Percentiles rank a stretch among this genome's conserved stretches.
phyloP scores from a whole-genome alignment of 2,113 vertebrate genomes.

The Chloroceryle aenea region DNA sequence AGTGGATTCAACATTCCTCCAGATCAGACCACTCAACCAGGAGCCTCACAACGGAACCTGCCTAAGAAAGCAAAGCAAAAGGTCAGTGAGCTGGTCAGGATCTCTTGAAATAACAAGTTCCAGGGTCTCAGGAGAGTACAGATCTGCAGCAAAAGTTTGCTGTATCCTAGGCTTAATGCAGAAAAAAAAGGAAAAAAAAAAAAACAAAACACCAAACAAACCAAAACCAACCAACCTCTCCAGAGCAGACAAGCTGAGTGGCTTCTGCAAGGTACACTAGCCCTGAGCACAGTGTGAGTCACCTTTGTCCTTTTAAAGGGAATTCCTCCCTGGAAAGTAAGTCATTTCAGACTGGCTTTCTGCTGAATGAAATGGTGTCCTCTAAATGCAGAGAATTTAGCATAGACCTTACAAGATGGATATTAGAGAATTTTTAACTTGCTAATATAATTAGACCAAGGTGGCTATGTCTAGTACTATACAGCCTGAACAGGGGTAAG shows the following conservation, averaged over 20 bases:
- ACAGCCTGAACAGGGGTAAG: not conserved
- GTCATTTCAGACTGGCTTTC: not conserved
- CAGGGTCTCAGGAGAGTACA: not conserved
- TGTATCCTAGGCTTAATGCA: not conserved
- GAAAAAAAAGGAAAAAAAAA: not conserved
- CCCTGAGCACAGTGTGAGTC: not conserved
- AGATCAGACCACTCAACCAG: conserved; percentile 73
- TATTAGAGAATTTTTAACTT: not conserved
- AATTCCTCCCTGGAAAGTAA: not conserved
- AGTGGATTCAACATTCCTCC: conserved; percentile 93
- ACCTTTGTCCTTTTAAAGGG: not conserved
- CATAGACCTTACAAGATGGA: not conserved
- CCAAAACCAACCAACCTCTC: not conserved
- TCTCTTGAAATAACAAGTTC: not conserved
- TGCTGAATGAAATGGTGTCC: not conserved
- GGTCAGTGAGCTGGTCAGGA: conserved; percentile 52
- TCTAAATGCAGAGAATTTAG: not conserved
- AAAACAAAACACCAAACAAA: not conserved
- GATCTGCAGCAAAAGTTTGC: not conserved
- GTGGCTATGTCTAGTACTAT: not conserved
- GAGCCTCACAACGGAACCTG: not conserved
- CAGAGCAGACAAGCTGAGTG: not conserved
- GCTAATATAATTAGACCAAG: not conserved
- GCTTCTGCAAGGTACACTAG: not conserved
- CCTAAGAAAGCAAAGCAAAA: conserved; percentile 41